Percentiles rank a stretch among this genome's conserved stretches.
phyloP scores from a whole-genome alignment of 2,888 invertebrate species.

The Cerastoderma edule region DNA sequence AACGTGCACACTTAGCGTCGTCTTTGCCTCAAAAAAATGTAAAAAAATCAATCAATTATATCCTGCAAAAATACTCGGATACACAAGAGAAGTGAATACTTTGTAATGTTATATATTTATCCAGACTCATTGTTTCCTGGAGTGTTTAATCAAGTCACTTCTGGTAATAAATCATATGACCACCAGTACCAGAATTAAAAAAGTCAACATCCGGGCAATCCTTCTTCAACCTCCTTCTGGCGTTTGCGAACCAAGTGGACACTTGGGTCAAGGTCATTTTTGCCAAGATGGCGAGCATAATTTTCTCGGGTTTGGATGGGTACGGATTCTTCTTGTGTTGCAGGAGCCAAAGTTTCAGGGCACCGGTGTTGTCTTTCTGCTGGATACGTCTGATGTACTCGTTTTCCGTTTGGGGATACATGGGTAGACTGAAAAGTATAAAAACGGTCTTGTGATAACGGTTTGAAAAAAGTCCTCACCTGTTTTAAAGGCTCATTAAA shows the following conservation, averaged over 20 bases:
- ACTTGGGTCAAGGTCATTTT: constrained; percentile 58
- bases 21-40: no score
- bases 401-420: not conserved
- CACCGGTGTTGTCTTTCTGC: constrained; percentile 42
- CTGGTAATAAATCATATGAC: constrained; percentile 6
- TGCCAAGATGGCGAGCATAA: constrained; percentile 55
- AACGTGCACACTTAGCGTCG: no score
- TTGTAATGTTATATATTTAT: no score
- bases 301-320: constrained; percentile 53
- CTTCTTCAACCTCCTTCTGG: constrained; percentile 55
- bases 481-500: no score
- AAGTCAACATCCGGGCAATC: constrained; percentile 44
- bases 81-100: no score
- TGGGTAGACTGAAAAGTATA: not conserved
- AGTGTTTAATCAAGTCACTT: no score
- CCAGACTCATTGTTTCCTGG: no score
- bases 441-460: no score
- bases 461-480: no score
- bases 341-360: constrained; percentile 47
- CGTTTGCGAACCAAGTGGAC: constrained; percentile 58
- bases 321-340: constrained; percentile 54
- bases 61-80: no score
- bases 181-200: not conserved
- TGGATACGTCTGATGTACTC: constrained; percentile 3
- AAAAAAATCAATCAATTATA: no score